A percentile compares a stretch with the other conserved stretches of the same genome.
Conservation (phyloP, 2,797 vertebrate genomes). For the Pithecia hirsuta region DNA sequence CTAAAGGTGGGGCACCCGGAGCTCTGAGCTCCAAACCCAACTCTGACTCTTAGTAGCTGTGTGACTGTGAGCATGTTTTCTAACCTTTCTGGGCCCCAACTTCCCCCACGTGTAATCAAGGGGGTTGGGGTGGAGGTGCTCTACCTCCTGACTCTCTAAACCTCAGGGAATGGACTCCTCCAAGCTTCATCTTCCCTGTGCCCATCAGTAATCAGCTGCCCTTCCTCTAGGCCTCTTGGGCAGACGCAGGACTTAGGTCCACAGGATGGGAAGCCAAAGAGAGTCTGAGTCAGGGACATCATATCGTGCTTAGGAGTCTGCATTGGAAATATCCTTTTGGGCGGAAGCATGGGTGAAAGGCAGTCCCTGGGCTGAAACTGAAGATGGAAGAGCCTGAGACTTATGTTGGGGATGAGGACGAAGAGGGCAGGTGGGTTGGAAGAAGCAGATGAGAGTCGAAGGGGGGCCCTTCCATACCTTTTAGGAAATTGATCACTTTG, state of each 20-base stretch:
- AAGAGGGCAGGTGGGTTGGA: not conserved
- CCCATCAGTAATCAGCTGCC: not conserved
- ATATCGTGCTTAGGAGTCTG: not conserved
- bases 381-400: not conserved
- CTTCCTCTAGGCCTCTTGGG: not conserved
- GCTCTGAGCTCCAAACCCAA: not conserved
- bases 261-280: not conserved
- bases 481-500: constrained; percentile 94
- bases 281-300: not conserved
- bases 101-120: not conserved
- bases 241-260: not conserved
- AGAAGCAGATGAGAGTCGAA: not conserved
- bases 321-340: not conserved
- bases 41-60: not conserved
- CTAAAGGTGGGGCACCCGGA: not conserved
- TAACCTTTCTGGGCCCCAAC: not conserved
- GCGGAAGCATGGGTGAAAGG: not conserved
- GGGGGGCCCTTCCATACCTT: constrained; percentile 87
- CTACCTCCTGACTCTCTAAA: not conserved
- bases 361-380: not conserved
- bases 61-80: not conserved
- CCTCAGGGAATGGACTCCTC: not conserved
- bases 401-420: not conserved
- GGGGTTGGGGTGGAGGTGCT: not conserved
- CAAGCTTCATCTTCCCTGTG: not conserved